A percentile compares a stretch with the other conserved stretches of the same genome.
phyloP scores from a whole-genome alignment of 2,797 vertebrate species.

The Lutjanus argentimaculatus region DNA sequence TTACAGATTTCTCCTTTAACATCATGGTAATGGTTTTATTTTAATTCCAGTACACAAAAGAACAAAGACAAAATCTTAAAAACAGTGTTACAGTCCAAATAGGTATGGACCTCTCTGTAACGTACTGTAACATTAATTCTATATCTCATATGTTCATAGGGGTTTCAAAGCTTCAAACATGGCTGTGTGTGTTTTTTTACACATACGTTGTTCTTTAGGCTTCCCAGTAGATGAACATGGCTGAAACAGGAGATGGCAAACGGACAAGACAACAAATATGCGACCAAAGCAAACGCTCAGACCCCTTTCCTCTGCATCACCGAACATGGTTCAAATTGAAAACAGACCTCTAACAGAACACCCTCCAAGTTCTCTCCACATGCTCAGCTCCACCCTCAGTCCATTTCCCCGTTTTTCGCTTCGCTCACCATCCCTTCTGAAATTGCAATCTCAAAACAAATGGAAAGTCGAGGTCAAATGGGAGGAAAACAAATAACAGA shows the following conservation, averaged over 20 bases:
- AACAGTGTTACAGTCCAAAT: neutral
- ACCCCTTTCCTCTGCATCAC: slow-evolving; percentile 61
- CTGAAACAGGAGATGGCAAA: slow-evolving; percentile 63
- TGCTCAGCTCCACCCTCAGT: slow-evolving; percentile 68
- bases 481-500: slow-evolving; percentile 52
- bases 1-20: no score
- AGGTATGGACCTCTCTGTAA: neutral
- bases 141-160: neutral
- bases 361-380: slow-evolving; percentile 67
- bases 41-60: neutral
- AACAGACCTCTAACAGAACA: slow-evolving; percentile 78
- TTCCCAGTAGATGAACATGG: slow-evolving; percentile 29
- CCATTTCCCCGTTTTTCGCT: slow-evolving; percentile 60
- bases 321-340: slow-evolving; percentile 84
- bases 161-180: neutral
- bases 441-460: slow-evolving; percentile 69
- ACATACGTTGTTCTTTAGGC: neutral
- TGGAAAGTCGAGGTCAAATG: slow-evolving; percentile 58
- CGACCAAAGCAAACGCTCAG: slow-evolving; percentile 35
- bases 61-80: neutral
- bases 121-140: no score
- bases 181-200: neutral
- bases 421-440: slow-evolving; percentile 49
- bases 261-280: slow-evolving; percentile 63
- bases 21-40: neutral